A percentile compares a stretch with the other conserved stretches of the same genome.
Conservation (phyloP, 2,113 vertebrate genomes). For the Agelaius phoeniceus region DNA sequence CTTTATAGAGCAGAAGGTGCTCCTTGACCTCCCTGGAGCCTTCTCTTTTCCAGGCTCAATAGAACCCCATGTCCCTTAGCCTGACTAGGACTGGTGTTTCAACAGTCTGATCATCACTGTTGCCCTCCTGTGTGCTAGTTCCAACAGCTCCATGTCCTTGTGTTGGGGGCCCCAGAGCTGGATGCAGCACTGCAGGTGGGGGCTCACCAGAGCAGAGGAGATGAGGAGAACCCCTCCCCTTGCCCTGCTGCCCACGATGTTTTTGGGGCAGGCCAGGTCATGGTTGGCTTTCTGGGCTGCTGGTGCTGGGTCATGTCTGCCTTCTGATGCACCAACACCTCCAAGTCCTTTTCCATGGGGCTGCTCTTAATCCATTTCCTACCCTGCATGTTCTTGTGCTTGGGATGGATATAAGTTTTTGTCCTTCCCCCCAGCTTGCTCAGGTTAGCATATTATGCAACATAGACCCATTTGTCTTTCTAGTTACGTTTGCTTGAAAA, state of each 20-base stretch:
- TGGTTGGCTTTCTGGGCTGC: not conserved
- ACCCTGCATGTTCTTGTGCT: not conserved
- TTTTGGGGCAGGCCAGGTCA: not conserved
- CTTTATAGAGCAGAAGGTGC: not conserved
- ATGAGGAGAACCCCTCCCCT: not conserved
- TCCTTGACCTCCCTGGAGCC: not conserved
- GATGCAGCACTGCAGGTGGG: not conserved
- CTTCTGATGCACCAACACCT: not conserved
- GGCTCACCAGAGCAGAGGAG: not conserved
- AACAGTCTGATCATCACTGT: not conserved
- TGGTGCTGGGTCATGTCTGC: not conserved
- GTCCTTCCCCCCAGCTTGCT: not conserved
- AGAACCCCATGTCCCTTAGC: no score
- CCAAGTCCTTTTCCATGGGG: not conserved
- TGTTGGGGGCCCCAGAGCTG: not conserved
- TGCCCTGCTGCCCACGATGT: accelerated
- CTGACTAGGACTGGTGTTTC: not conserved
- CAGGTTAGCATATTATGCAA: not conserved
- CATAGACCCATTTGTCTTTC: not conserved
- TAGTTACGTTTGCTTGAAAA: not conserved
- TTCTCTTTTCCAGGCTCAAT: not conserved
- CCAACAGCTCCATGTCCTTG: not conserved
- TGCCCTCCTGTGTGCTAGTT: not conserved
- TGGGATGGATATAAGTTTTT: no score
- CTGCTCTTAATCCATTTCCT: not conserved